phyloP scores from a whole-genome alignment of 2,888 invertebrate species.

The Amphipyra tragopoginis region DNA sequence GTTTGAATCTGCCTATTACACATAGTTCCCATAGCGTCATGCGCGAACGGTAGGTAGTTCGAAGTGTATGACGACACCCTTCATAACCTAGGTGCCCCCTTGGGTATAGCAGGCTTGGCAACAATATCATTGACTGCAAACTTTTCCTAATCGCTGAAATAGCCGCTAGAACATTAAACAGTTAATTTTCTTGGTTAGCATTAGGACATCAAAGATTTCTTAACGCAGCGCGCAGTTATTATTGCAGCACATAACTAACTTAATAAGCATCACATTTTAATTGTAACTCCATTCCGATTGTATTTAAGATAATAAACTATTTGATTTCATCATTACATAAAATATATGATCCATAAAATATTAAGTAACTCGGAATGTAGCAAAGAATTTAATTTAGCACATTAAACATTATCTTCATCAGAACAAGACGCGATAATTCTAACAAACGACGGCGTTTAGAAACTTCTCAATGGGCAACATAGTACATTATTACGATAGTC shows the following conservation, averaged over 20 bases:
- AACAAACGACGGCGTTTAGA: slow-evolving; percentile 35
- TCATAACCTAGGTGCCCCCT: no score
- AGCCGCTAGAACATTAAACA: neutral
- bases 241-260: slow-evolving; percentile 19
- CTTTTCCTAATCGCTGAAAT: no score
- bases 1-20: no score
- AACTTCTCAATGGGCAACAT: slow-evolving; percentile 32
- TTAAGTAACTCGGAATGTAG: slow-evolving; percentile 13
- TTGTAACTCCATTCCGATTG: slow-evolving; percentile 32
- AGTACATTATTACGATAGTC: slow-evolving; percentile 32
- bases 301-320: slow-evolving; percentile 19
- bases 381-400: slow-evolving; percentile 20
- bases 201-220: slow-evolving; percentile 26
- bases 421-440: slow-evolving; percentile 33
- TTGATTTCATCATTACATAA: slow-evolving; percentile 25
- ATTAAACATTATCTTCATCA: slow-evolving; percentile 20
- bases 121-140: no score
- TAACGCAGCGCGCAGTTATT: slow-evolving; percentile 26
- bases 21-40: no score
- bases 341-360: slow-evolving; percentile 27
- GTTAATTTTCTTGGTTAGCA: slow-evolving; percentile 15
- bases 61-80: no score
- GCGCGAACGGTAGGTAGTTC: no score
- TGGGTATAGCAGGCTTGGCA: no score
- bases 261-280: slow-evolving; percentile 33